Evolutionary conservation across 1,140 invertebrate genomes (phyloP).

Genomic region (Hyles euphorbiae): DNA sequence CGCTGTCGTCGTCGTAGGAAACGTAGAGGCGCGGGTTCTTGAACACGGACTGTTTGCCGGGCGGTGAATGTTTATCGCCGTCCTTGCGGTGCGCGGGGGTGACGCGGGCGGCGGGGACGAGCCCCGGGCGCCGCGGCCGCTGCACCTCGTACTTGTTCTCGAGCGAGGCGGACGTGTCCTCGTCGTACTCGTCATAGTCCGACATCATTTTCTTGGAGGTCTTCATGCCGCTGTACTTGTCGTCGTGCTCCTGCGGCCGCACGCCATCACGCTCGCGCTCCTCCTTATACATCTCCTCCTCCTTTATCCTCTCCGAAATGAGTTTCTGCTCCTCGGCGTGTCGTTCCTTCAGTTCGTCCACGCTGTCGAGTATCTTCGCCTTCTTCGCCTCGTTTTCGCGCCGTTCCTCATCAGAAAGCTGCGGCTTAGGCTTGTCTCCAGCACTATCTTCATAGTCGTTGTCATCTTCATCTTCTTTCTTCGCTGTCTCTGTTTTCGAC

Average conservation of each 20-base stretch:
- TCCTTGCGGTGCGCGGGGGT: slow-evolving; percentile 17
- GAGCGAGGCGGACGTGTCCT: slow-evolving; percentile 19
- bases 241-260: slow-evolving; percentile 19
- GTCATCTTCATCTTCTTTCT: slow-evolving; percentile 16
- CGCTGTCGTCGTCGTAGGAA: slow-evolving; percentile 36
- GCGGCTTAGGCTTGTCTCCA: slow-evolving; percentile 18
- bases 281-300: slow-evolving; percentile 56
- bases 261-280: slow-evolving; percentile 46
- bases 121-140: slow-evolving; percentile 14
- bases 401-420: slow-evolving; percentile 34
- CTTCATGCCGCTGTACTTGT: slow-evolving; percentile 38
- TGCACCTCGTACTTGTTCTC: slow-evolving; percentile 50
- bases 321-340: slow-evolving; percentile 55
- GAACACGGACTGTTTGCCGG: slow-evolving; percentile 55
- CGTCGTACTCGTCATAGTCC: slow-evolving; percentile 55
- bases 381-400: slow-evolving; percentile 55
- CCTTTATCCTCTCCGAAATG: slow-evolving; percentile 56
- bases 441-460: slow-evolving; percentile 25
- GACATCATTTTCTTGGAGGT: slow-evolving; percentile 32
- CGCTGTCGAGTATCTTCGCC: slow-evolving; percentile 49
- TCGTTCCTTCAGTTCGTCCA: slow-evolving; percentile 60
- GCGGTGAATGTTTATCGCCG: slow-evolving; percentile 21
- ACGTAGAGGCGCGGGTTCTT: slow-evolving; percentile 51
- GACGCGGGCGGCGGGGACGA: slow-evolving; percentile 8
- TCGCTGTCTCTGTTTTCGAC: slow-evolving; percentile 14